These are phyloP conservation scores for Mesochorus sp. DNA, from an alignment of 2,888 invertebrate genomes.

Conservation along the genomic window DNA sequence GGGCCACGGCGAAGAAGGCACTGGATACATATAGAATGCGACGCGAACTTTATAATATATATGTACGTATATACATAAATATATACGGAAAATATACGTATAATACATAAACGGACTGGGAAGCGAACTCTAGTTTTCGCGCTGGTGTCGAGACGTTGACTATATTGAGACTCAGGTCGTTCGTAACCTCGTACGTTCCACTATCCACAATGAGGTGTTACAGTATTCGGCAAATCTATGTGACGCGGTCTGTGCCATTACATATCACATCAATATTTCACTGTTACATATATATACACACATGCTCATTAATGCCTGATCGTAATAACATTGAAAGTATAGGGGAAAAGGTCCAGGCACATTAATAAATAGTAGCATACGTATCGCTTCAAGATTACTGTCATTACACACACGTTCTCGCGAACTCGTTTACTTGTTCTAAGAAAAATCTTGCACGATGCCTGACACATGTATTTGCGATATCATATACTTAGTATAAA, in stretches of 20 bases:
- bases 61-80: constrained; percentile 1
- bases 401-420: no score
- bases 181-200: constrained; percentile 19
- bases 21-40: constrained; percentile 14
- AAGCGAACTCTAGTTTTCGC: constrained; percentile 1
- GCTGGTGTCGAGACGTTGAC: constrained; percentile 24
- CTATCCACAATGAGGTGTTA: neutral
- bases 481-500: neutral
- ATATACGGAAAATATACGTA: neutral
- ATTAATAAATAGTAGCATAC: no score
- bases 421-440: no score
- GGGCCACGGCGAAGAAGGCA: constrained; percentile 25
- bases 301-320: no score
- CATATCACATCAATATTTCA: neutral
- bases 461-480: neutral
- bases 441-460: no score
- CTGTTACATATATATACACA: neutral
- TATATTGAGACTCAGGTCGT: constrained; percentile 1
- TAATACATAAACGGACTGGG: constrained; percentile 1
- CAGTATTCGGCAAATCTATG: neutral
- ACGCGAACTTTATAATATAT: constrained; percentile 3
- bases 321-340: no score
- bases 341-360: no score
- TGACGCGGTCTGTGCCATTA: neutral
- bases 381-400: no score